Base-by-base conservation (phyloP, 2,797 vertebrate genomes). In the Rhinatrema bivittatum region DNA sequence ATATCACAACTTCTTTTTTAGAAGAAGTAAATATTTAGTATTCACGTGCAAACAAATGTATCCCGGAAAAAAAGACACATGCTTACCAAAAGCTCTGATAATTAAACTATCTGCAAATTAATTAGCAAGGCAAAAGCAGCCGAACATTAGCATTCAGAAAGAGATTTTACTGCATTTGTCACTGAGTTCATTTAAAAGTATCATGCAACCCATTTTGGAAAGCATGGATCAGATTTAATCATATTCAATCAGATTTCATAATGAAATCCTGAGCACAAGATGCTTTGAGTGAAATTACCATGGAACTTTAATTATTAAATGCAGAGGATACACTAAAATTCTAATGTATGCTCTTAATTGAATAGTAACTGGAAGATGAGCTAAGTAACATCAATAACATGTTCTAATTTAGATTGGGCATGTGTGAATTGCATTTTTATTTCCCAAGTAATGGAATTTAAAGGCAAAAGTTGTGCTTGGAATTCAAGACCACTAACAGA, bases 61-160 rank as follows among this genome's bases (percentile, higher is more conserved):
- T 0, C 32, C 45, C 40, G 60, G 72, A 67, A 52, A 40, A 54
- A 52, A 50, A 68, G 67, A 69, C 6, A 32, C 69, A 68, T 76
- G 72, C 66, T 74, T 80, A 78, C 74, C 33, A 45, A 76, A 78
- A 72, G 53, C 57, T 67, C 65, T 58, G 46, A 73, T 82, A 82
- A 82, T 82, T 79, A 74, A 54, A 69, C 65, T 76, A 74, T 79
- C 74, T 81, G 81, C 77, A 79, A 75, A 81, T 80, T 78, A 85
- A 84, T 84, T 84, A 85, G 76, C 32, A 44, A 81, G 67, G 77
- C 77, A 75, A 79, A 76, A 70, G 69, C 78, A 80, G 79, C 68
- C 74, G 81, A 84, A 80, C 71, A 74, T 79, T 82, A 81, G 71
- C 74, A 71, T 81, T 79, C 82, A 79, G 75, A 78, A 78, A 76